Evolutionary conservation across 2,797 vertebrate species (phyloP).

Genomic region (Periophthalmus magnuspinnatus): DNA sequence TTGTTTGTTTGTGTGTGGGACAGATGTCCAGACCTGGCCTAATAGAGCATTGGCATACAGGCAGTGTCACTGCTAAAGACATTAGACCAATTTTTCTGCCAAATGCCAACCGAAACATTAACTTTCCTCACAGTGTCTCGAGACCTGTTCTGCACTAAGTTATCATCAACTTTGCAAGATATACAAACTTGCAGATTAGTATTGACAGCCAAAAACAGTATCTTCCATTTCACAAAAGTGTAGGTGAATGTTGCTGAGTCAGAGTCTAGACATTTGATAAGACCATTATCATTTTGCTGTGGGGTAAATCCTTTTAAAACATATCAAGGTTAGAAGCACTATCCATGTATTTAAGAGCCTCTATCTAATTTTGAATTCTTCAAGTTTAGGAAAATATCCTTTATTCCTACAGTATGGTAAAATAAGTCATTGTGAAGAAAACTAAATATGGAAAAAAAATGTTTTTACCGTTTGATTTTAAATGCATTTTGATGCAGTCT

Average conservation of each 20-base stretch:
- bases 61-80: neutral
- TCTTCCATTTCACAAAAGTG: neutral
- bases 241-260: neutral
- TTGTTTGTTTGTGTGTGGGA: conserved; percentile 32
- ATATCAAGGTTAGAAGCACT: neutral
- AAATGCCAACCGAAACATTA: neutral
- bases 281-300: neutral
- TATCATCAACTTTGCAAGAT: neutral
- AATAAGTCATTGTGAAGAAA: no score
- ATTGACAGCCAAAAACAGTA: neutral
- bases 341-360: neutral
- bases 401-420: no score
- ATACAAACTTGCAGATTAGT: neutral
- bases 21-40: conserved; percentile 8
- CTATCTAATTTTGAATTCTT: neutral
- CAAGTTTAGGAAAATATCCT: neutral
- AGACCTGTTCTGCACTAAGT: neutral
- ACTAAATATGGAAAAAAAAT: no score
- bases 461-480: no score
- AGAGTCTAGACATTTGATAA: conserved; percentile 9
- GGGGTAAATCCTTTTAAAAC: neutral
- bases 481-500: no score
- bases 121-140: neutral
- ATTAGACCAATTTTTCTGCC: neutral
- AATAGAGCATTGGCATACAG: neutral